These are phyloP conservation scores for Drosophila stalkeri DNA, from an alignment of 2,888 invertebrate genomes.

Conservation along the genomic window DNA sequence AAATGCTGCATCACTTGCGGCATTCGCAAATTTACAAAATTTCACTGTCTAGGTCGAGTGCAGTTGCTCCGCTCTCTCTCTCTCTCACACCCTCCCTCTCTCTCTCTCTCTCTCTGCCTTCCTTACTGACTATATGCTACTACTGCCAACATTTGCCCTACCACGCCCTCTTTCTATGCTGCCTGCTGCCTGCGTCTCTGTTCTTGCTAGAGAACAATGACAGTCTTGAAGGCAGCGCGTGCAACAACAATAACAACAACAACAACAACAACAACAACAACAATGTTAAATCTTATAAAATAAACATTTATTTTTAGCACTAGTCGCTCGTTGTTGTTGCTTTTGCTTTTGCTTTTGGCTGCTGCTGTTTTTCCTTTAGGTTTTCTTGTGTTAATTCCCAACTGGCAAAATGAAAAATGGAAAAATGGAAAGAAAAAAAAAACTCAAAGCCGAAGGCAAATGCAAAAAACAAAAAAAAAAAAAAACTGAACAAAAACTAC, in stretches of 20 bases:
- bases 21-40: constrained; percentile 3
- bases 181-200: neutral
- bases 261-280: constrained; percentile 20
- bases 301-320: constrained; percentile 77
- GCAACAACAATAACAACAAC: constrained; percentile 32
- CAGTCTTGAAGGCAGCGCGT: constrained; percentile 47
- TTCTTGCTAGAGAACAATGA: constrained; percentile 43
- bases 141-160: neutral
- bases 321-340: constrained; percentile 31
- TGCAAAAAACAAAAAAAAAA: neutral
- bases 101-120: neutral
- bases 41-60: constrained; percentile 50
- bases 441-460: constrained; percentile 18
- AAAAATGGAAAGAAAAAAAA: constrained; percentile 16
- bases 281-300: constrained; percentile 68
- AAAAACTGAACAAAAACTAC: constrained; percentile 20
- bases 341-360: constrained; percentile 13
- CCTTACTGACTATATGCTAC: neutral
- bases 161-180: neutral
- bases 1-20: neutral
- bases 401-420: constrained; percentile 42
- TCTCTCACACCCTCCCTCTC: neutral
- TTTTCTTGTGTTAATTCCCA: constrained; percentile 56
- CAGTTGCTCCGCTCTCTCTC: neutral
- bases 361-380: constrained; percentile 32